A percentile compares a stretch with the other conserved stretches of the same genome.
Evolutionary conservation across 2,888 invertebrate species (phyloP).

Genomic region (Macaria liturata): DNA sequence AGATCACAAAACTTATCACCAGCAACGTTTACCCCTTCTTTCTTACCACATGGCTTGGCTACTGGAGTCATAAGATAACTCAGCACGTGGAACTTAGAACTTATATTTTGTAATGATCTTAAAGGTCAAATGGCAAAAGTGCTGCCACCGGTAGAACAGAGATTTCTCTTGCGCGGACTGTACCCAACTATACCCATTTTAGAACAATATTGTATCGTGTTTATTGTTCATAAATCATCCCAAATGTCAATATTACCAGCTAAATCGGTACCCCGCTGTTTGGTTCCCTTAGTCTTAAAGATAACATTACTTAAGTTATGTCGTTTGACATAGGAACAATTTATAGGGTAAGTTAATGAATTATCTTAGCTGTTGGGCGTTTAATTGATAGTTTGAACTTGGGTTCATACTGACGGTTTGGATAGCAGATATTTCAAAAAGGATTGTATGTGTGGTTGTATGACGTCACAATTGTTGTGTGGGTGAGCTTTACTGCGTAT

Average conservation of each 20-base stretch:
- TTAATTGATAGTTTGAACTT: slow-evolving; percentile 16
- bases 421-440: neutral
- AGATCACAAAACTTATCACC: no score
- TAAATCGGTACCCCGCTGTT: slow-evolving; percentile 50
- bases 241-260: slow-evolving; percentile 63
- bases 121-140: no score
- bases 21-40: no score
- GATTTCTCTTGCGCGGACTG: neutral
- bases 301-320: slow-evolving; percentile 46
- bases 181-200: slow-evolving; percentile 37
- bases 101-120: no score
- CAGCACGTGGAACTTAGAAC: no score
- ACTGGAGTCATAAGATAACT: no score
- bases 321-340: slow-evolving; percentile 30
- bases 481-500: no score
- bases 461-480: neutral
- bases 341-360: slow-evolving; percentile 34
- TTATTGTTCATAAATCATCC: slow-evolving; percentile 72
- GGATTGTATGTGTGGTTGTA: neutral
- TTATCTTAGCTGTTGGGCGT: slow-evolving; percentile 24
- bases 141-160: no score
- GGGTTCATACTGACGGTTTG: neutral
- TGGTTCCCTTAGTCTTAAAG: slow-evolving; percentile 37
- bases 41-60: no score
- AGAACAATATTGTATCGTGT: slow-evolving; percentile 59